Evolutionary conservation across 2,797 vertebrate genomes (phyloP), one percentile per base, ranked within the genome.

Genomic region (Podarcis lilfordi): DNA sequence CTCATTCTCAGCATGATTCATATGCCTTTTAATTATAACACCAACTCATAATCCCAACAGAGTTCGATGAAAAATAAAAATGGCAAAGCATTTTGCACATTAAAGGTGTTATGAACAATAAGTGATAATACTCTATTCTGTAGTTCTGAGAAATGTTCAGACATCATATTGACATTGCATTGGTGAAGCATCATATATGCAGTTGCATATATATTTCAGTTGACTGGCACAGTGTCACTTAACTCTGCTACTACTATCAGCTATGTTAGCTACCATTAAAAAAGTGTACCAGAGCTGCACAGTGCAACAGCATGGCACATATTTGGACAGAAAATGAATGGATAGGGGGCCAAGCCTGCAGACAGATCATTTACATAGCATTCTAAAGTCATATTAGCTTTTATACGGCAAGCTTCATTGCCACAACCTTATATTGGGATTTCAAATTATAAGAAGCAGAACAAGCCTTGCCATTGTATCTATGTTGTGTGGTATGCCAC

Each of bases 1-100:
- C 25, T 87, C 25, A 59, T 93, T n/a, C 80, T 1, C 59, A 77
- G 10, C 68, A 72, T 83, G 50, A 89, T 72, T 83, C 85, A 86
- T 50, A 78, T 77, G 4, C 43, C 0, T 0, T 86, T 5, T 35
- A 7, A 84, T 93, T 88, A 85, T 90, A 88, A 85, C 25, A 35
- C 71, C 74, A 59, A 59, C 85, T 79, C 23, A 86, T 86, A 32
- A 55, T 72, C 68, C 32, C 23, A 71, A 32, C 23, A 88, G 45
- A 55, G 4, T 23, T 59, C 32, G 27, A 77, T 77, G 64, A 6
- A 50, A 66, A 68, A 21, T 43, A 64, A 64, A 68, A 66, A 0
- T 61, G 88, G 45, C 32, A 77, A 50, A 88, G 8, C 17, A 74
- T 5, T 74, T 81, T 80, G 27, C 29, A 86, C 45, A 61, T 68